Evolutionary conservation across 35 echinoderm and acorn worm species (phyloP).

Genomic region (Hemicentrotus pulcherrimus): DNA sequence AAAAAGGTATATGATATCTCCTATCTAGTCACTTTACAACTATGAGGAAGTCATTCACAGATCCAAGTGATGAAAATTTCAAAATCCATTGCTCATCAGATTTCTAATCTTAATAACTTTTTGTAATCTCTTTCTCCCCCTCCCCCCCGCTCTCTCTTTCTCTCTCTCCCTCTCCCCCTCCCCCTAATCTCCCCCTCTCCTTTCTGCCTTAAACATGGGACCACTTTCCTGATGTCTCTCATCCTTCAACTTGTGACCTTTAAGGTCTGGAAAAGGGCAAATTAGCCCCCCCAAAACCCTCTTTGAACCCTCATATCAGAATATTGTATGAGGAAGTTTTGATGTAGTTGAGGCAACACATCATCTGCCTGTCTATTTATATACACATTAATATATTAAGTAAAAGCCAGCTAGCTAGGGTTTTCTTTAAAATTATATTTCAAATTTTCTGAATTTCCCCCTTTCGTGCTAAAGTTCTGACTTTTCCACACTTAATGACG

Average conservation of each 20-base stretch:
- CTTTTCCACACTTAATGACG: too few species aligned
- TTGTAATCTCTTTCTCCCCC: background rate
- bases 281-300: background rate
- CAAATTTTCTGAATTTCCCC: background rate
- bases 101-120: background rate
- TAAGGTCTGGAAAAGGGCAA: background rate
- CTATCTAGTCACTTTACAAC: background rate
- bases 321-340: background rate
- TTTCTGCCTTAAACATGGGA: background rate
- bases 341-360: background rate
- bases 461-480: too few species aligned
- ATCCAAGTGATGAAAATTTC: background rate
- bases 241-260: constrained; percentile 17
- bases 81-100: background rate
- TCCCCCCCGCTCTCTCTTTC: background rate
- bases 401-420: background rate
- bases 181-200: background rate
- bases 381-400: background rate
- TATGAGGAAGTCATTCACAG: background rate
- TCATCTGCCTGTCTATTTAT: background rate
- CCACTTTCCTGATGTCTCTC: background rate
- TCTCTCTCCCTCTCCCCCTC: background rate
- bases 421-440: background rate
- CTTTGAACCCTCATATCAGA: background rate
- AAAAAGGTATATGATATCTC: background rate